Evolutionary conservation across 2,113 vertebrate genomes (phyloP).

Genomic region (crab-eating macaque (Macaca fascicularis)): T2T-MFA8v1.1 NC_088390.1:33377501-33378000

Average conservation of each 20-base stretch:
- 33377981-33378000: background rate
- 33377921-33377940: background rate
- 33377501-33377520: background rate
- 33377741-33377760: background rate
- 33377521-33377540: background rate
- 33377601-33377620: background rate
- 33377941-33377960: background rate
- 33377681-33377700: background rate
- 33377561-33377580: background rate
- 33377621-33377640: background rate
- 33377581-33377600: background rate
- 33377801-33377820: background rate
- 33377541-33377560: background rate
- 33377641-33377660: background rate
- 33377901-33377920: background rate
- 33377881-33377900: background rate
- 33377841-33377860: background rate
- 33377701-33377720: background rate
- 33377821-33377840: background rate
- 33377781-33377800: background rate
- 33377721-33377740: background rate
- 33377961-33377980: background rate
- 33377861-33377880: background rate
- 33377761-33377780: background rate
- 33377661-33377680: background rate